These are phyloP conservation scores for Tympanoctomys barrerae DNA, from an alignment of 2,797 vertebrate genomes.

Conservation along the genomic window DNA sequence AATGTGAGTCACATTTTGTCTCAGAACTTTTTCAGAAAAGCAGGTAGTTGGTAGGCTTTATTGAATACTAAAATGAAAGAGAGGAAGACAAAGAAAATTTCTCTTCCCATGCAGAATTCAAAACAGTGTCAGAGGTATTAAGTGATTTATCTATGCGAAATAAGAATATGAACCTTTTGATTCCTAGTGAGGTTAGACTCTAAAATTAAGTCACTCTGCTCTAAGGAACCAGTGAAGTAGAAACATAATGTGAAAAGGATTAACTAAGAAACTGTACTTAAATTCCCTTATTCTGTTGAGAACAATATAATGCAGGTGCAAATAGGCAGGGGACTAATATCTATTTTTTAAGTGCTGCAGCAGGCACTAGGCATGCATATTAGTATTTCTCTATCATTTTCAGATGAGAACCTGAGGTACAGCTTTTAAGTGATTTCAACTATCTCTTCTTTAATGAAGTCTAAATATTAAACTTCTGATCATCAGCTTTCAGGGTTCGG, in stretches of 20 bases:
- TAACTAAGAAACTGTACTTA: neutral
- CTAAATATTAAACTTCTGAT: neutral
- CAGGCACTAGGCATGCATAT: neutral
- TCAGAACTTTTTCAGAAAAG: slow-evolving; percentile 12
- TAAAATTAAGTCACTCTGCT: neutral
- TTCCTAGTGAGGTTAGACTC: neutral
- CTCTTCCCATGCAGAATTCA: neutral
- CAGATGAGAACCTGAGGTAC: neutral
- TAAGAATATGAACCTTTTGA: neutral
- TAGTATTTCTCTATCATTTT: slow-evolving; percentile 23
- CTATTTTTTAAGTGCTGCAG: neutral
- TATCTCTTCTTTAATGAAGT: neutral
- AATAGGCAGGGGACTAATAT: neutral
- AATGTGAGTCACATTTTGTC: slow-evolving; percentile 30
- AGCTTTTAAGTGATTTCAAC: neutral
- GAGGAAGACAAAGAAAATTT: neutral
- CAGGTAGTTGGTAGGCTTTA: neutral
- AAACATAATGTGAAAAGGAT: neutral
- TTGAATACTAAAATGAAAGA: neutral
- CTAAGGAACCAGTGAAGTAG: neutral
- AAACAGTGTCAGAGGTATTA: neutral
- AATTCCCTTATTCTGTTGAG: neutral
- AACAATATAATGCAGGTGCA: neutral
- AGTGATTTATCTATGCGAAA: neutral
- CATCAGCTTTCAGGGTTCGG: neutral